Conservation (phyloP, 2,113 vertebrate genomes). For the Axis porcinus region DNA sequence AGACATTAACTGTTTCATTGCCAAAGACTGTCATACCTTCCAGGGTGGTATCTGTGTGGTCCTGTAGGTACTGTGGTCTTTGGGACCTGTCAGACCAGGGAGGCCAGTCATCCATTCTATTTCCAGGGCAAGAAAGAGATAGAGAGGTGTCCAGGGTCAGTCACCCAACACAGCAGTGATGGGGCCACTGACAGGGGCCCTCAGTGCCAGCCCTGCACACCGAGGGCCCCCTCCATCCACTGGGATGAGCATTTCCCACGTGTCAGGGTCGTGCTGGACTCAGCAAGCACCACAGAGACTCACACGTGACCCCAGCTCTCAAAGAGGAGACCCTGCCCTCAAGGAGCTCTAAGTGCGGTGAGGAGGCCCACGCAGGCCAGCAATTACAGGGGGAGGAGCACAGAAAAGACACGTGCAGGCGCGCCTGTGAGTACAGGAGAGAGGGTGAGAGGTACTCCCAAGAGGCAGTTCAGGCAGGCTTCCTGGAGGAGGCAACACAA, state of each 20-base stretch:
- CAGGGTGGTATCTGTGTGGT: background rate
- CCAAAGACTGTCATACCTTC: background rate
- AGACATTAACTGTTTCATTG: background rate
- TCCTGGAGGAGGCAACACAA: background rate
- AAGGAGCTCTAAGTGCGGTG: background rate
- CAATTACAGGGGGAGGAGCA: background rate
- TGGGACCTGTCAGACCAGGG: background rate
- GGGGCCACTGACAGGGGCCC: fast-evolving
- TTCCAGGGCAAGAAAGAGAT: background rate
- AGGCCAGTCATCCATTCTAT: background rate
- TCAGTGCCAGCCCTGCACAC: background rate
- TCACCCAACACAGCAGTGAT: background rate
- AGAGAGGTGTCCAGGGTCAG: background rate
- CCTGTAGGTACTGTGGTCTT: background rate
- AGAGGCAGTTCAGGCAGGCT: background rate
- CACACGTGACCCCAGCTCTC: background rate
- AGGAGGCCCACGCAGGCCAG: background rate
- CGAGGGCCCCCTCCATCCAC: background rate
- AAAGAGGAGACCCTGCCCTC: background rate
- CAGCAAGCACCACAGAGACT: background rate
- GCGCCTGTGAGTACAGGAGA: background rate
- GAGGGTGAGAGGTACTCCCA: background rate
- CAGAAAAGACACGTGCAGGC: background rate
- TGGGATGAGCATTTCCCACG: too few species aligned
- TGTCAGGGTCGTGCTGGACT: fast-evolving